Base-by-base conservation (phyloP, 2,888 invertebrate genomes). In the Panopea generosa region DNA sequence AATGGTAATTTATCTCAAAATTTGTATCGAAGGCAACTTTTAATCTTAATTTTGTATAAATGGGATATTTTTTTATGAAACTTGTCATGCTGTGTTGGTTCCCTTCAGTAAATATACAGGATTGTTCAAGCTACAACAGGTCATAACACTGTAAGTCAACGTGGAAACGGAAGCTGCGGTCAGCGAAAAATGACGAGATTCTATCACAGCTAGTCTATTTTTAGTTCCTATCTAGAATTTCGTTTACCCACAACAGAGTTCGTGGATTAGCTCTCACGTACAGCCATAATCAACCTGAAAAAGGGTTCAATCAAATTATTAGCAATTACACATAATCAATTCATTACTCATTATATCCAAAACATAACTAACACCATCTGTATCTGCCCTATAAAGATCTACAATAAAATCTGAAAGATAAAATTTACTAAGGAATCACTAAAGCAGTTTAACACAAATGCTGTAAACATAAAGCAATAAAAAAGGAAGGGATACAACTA, bases 141-240 rank as follows among this genome's bases (percentile, higher is more conserved):
- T 50, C 50, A 14, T 50, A 50, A 33, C 33, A 33, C 33, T 33
- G 33, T 33, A 4, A 33, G 33, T 33, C 11, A 11, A 33, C n/a
- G 45, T 45, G 45, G 45, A 45, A 45, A 45, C 45, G 20, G 16
- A 45, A 45, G 45, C 45, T 9, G 6, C 11, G 4, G 33, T 11
- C 33, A 11, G 16, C 29, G 33, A 18, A 60, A 49, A 62, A 20
- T 40, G 62, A 62, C 62, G 50, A 33, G 40, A 49, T n/a, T 50
- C 62, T 62, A 62, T 20, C 16, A 62, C 62, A 62, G 62, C 62
- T 62, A 62, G 2, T 33, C 62, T 62, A 62, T 9, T 20, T 26
- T 62, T 52, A n/a, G n/a, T 18, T 62, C 62, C 62, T 62, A 62
- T 38, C 62, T 62, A 62, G 62, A 20, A 20, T 33, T 52, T 14